A percentile compares a stretch with the other conserved stretches of the same genome.
Evolutionary conservation across 2,888 invertebrate species (phyloP).

Genomic region (Pheosia tremula): DNA sequence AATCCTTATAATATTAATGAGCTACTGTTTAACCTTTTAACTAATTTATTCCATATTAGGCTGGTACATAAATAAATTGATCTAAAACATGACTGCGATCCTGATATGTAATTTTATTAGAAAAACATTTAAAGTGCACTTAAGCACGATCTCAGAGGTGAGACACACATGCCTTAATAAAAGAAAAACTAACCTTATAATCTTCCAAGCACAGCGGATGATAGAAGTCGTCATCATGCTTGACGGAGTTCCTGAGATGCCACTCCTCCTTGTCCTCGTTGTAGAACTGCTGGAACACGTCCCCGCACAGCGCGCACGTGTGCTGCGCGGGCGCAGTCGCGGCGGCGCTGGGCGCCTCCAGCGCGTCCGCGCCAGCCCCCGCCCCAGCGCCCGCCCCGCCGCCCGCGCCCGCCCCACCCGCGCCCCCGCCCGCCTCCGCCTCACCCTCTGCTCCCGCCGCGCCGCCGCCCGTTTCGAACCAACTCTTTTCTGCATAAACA

Average conservation of each 20-base stretch:
- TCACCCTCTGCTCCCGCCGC: slow-evolving; percentile 61
- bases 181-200: slow-evolving; percentile 85
- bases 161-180: too few species aligned
- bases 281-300: slow-evolving; percentile 97
- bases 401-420: slow-evolving; percentile 64
- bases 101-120: too few species aligned
- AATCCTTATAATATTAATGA: too few species aligned
- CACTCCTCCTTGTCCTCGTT: slow-evolving; percentile 99
- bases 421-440: slow-evolving; percentile 40
- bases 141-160: too few species aligned
- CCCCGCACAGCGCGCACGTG: slow-evolving; percentile 95
- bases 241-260: slow-evolving; percentile 94
- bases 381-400: slow-evolving; percentile 54
- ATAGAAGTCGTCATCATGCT: slow-evolving; percentile 90
- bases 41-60: too few species aligned
- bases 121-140: too few species aligned
- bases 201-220: slow-evolving; percentile 97
- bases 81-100: too few species aligned
- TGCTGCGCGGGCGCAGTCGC: slow-evolving; percentile 87
- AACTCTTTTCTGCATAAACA: slow-evolving; percentile 89
- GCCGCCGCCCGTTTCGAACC: slow-evolving; percentile 90
- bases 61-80: too few species aligned
- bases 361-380: slow-evolving; percentile 51
- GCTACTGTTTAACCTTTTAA: too few species aligned
- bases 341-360: slow-evolving; percentile 88